These are phyloP conservation scores for Labia minor DNA, from an alignment of 2,888 invertebrate species.

Conservation along the genomic window DNA sequence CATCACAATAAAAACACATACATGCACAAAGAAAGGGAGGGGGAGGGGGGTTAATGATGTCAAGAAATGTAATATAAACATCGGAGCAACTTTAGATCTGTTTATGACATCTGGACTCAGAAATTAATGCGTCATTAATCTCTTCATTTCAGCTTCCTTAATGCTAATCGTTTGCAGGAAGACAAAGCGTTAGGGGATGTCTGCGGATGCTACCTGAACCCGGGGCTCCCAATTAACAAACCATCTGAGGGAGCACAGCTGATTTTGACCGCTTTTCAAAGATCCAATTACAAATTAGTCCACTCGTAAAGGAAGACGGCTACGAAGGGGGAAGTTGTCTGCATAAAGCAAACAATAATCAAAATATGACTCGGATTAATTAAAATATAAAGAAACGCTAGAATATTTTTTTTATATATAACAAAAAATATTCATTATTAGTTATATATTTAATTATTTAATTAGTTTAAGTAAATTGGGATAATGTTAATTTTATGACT, in stretches of 20 bases:
- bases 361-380: too few relatives aligned
- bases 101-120: not conserved
- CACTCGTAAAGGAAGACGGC: too few relatives aligned
- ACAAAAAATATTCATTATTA: too few relatives aligned
- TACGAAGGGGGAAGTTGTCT: too few relatives aligned
- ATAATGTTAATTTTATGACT: too few relatives aligned
- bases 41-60: not conserved
- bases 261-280: not conserved
- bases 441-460: too few relatives aligned
- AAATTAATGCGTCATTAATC: not conserved
- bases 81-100: not conserved
- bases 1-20: not conserved
- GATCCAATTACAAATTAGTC: not conserved
- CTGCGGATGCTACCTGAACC: not conserved
- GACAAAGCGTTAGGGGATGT: not conserved
- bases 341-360: too few relatives aligned
- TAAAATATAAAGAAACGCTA: too few relatives aligned
- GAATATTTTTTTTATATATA: too few relatives aligned
- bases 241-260: not conserved
- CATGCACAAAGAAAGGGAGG: not conserved
- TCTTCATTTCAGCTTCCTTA: too few relatives aligned
- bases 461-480: too few relatives aligned
- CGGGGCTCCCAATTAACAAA: not conserved
- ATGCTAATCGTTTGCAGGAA: not conserved
- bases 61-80: conserved; percentile 1